Percentiles rank a stretch among this genome's conserved stretches.
These are phyloP conservation scores for Acrocyrtus sp. DNA, from an alignment of 2,888 invertebrate genomes.

Conservation along the genomic window DNA sequence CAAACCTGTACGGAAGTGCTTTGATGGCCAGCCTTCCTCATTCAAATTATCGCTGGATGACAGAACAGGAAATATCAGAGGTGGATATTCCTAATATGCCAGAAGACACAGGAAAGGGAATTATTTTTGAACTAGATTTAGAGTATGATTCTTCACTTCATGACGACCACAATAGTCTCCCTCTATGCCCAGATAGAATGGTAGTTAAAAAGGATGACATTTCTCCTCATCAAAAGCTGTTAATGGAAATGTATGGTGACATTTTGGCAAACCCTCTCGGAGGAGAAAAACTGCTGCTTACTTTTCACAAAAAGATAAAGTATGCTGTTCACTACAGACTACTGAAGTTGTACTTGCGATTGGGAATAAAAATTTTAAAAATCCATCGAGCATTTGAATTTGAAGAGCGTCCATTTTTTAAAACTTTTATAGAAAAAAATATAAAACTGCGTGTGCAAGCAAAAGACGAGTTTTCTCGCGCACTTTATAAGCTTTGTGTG, in stretches of 20 bases:
- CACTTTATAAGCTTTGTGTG: background rate
- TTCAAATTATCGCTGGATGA: background rate
- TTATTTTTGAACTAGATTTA: background rate
- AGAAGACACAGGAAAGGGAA: background rate
- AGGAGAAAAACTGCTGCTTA: conserved; percentile 4
- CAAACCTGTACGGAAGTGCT: background rate
- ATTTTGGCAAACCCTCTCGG: background rate
- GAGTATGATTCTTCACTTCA: background rate
- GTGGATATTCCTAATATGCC: background rate
- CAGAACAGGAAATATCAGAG: background rate
- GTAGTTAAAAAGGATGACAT: background rate
- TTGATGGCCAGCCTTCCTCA: background rate
- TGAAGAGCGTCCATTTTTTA: background rate
- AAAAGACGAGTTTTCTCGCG: conserved; percentile 1
- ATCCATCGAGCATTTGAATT: background rate
- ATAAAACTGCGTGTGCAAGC: background rate
- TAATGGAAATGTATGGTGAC: background rate
- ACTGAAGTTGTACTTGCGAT: background rate
- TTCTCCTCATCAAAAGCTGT: background rate
- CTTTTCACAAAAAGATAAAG: background rate
- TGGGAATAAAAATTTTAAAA: background rate
- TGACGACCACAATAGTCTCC: background rate
- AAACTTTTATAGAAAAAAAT: background rate
- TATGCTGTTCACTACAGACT: conserved; percentile 19
- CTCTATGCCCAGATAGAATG: background rate